phyloP scores from a whole-genome alignment of 2,113 vertebrate genomes.

The Cyanistes caeruleus region DNA sequence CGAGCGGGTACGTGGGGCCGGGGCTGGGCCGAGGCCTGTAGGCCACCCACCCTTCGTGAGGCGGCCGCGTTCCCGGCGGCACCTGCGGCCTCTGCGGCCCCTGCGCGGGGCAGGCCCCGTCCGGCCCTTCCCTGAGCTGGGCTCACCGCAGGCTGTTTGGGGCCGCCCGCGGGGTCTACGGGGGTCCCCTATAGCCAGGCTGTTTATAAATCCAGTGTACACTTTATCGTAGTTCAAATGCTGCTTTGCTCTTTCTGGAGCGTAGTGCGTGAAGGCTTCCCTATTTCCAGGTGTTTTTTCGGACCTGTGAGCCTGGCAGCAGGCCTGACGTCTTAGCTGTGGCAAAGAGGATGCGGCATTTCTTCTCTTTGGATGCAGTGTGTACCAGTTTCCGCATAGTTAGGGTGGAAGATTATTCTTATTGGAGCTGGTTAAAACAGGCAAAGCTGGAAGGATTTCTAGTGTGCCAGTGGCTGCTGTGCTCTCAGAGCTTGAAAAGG shows the following conservation, averaged over 20 bases:
- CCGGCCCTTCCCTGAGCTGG: background rate
- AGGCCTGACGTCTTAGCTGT: rapidly evolving
- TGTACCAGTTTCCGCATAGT: rapidly evolving
- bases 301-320: rapidly evolving
- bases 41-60: background rate
- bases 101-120: too few relatives aligned
- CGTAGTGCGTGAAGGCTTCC: rapidly evolving
- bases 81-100: background rate
- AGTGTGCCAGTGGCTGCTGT: rapidly evolving
- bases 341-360: too few relatives aligned
- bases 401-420: rapidly evolving
- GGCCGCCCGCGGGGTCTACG: background rate
- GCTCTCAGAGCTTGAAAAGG: background rate
- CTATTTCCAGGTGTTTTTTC: rapidly evolving
- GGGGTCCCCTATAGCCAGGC: rapidly evolving
- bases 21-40: background rate
- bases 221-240: rapidly evolving
- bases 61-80: background rate
- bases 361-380: rapidly evolving
- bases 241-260: rapidly evolving
- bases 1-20: conserved; percentile 36
- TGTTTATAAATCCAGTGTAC: rapidly evolving
- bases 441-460: background rate
- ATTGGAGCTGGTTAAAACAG: background rate
- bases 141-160: rapidly evolving